These are phyloP conservation scores for Diorhabda carinulata DNA, from an alignment of 1,140 invertebrate species.

Conservation along the genomic window DNA sequence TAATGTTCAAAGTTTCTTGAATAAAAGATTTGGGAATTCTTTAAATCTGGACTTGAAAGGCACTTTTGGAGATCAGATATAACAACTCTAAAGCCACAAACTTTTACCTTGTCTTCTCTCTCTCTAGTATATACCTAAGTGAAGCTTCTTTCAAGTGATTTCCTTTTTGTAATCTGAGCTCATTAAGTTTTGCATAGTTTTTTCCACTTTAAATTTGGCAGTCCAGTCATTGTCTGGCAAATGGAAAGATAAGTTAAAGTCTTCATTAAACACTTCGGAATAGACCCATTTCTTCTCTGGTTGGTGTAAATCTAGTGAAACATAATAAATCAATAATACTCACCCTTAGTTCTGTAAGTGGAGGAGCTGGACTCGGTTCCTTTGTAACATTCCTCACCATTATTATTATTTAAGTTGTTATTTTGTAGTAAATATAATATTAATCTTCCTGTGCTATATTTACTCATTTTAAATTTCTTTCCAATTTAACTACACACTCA, in stretches of 20 bases:
- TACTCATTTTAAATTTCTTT: too few relatives aligned
- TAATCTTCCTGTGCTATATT: too few relatives aligned
- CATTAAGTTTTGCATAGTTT: neutral
- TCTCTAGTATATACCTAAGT: constrained; percentile 7
- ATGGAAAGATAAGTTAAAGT: constrained; percentile 12
- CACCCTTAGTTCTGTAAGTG: too few relatives aligned
- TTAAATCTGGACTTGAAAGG: constrained; percentile 5
- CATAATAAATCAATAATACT: too few relatives aligned
- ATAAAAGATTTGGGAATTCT: too few relatives aligned
- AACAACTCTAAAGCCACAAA: neutral
- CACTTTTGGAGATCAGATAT: constrained; percentile 11
- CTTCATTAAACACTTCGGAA: constrained; percentile 11
- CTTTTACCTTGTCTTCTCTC: constrained; percentile 8
- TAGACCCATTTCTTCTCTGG: constrained; percentile 8
- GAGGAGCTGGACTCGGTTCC: too few relatives aligned
- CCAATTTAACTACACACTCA: too few relatives aligned
- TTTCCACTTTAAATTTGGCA: neutral
- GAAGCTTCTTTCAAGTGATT: constrained; percentile 13
- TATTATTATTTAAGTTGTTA: too few relatives aligned
- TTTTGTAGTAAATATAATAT: too few relatives aligned
- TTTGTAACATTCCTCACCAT: too few relatives aligned
- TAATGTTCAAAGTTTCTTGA: too few relatives aligned
- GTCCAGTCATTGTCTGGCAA: constrained; percentile 8
- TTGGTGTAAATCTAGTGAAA: too few relatives aligned
- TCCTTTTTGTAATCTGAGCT: neutral